These are phyloP conservation scores for Tipula unca DNA, from an alignment of 2,888 invertebrate genomes.

Conservation along the genomic window DNA sequence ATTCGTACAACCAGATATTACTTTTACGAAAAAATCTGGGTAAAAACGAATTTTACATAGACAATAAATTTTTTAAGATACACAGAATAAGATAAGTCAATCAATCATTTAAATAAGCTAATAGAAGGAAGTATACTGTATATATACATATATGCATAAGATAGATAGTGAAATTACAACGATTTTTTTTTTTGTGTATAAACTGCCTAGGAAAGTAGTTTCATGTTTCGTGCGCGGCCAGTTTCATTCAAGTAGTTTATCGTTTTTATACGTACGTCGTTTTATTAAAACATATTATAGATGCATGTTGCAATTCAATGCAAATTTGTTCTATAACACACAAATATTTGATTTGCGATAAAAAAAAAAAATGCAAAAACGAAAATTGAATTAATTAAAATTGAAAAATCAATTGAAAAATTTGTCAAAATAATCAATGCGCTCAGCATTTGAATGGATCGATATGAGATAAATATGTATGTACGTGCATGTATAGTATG, in stretches of 20 bases:
- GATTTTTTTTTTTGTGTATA: background rate
- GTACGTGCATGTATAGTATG: background rate
- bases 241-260: background rate
- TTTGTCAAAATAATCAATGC: background rate
- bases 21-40: background rate
- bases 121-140: background rate
- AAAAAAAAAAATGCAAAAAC: background rate
- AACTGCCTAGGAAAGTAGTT: background rate
- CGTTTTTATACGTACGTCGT: background rate
- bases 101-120: conserved; percentile 8
- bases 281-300: too few species aligned
- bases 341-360: background rate
- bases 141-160: background rate
- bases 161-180: background rate
- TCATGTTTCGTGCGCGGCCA: background rate
- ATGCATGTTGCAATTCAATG: background rate
- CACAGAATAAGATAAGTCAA: background rate
- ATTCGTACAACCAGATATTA: background rate
- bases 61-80: background rate
- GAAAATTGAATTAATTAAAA: conserved; percentile 8
- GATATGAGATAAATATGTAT: background rate
- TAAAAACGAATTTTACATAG: background rate
- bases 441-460: background rate
- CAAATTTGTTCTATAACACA: background rate
- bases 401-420: background rate